Percentiles rank a stretch among this genome's conserved stretches.
Evolutionary conservation across 2,797 vertebrate genomes (phyloP).

Genomic region (Champsocephalus esox): DNA sequence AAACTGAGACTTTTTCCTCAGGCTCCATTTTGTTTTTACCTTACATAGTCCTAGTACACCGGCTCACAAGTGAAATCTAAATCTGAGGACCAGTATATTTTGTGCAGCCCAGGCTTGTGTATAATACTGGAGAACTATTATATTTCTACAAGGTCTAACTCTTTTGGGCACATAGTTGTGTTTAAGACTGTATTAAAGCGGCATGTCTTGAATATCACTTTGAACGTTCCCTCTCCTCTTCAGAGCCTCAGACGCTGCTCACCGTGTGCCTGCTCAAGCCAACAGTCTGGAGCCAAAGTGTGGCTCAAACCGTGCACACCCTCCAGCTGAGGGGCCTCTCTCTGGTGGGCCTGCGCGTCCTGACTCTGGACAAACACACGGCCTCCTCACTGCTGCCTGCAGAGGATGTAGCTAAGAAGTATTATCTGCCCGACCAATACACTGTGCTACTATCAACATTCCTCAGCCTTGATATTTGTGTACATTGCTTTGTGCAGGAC

Average conservation of each 20-base stretch:
- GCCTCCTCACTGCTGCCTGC: conserved; percentile 54
- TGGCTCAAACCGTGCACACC: conserved; percentile 69
- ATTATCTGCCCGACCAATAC: neutral
- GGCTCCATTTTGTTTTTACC: too few species aligned
- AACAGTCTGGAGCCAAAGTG: conserved; percentile 65
- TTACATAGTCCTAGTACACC: too few species aligned
- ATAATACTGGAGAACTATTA: too few species aligned
- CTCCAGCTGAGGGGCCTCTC: conserved; percentile 72
- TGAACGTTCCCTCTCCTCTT: neutral
- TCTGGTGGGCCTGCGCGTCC: conserved; percentile 76
- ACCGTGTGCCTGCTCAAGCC: conserved; percentile 82
- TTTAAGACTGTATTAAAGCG: neutral
- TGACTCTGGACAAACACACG: conserved; percentile 46
- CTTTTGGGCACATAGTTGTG: neutral
- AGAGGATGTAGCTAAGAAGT: conserved; percentile 27
- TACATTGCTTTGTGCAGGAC: conserved; percentile 54
- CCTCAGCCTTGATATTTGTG: neutral
- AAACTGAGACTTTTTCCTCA: too few species aligned
- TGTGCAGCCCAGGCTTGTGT: too few species aligned
- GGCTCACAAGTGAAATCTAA: too few species aligned
- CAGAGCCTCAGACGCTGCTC: conserved; percentile 78
- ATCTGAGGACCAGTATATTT: too few species aligned
- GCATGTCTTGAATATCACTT: neutral
- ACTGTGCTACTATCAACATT: neutral
- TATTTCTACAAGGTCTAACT: too few species aligned